Base-by-base conservation (phyloP, 2,797 vertebrate genomes). In the Enteromius thamalakanensis region DNA sequence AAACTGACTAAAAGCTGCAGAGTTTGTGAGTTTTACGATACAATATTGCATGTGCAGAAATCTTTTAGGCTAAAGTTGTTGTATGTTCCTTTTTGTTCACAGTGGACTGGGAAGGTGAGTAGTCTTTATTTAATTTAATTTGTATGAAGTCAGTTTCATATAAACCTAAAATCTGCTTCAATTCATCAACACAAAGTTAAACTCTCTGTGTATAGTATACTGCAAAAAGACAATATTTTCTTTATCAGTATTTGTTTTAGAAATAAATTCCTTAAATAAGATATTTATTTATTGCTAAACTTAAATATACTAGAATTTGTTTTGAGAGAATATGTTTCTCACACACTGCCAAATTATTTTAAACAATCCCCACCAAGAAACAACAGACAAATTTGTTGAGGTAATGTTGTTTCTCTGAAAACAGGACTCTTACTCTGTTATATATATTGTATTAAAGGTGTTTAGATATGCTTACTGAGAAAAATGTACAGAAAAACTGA, bases 101-200 rank as follows among this genome's bases (percentile, higher is more conserved):
- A 94, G 92, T 92, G 92, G 93, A 94, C 89, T 94, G 94, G 93
- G 91, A 93, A 93, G 94, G 93, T 95, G 93, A 95, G 92, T 85
- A 64, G 88, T 82, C 37, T 58, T 82, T 88, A 85, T 88, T 86
- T 89, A 85, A 91, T 85, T 90, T 86, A 4, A 7, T 34, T 86
- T 87, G 70, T 87, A 83, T 91, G 84, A 89, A 82, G 62, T 81
- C 79, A 78, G 76, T 83, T 47, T 84, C 55, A 58, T 47, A 65
- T 76, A 34, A 71, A 49, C 74, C 55, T 49, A 10, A 90, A 87
- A 85, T 90, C 84, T 88, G 88, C 81, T 90, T 87, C 84, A 89
- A 82, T 71, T 74, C 29, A 82, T 79, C 67, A 58, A 80, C 85
- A 85, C 47, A 53, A 45, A 51, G 81, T 67, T 76, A n/a, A 77